Evolutionary conservation across 2,797 vertebrate species (phyloP).

Genomic region (Limnodromus scolopaceus): DNA sequence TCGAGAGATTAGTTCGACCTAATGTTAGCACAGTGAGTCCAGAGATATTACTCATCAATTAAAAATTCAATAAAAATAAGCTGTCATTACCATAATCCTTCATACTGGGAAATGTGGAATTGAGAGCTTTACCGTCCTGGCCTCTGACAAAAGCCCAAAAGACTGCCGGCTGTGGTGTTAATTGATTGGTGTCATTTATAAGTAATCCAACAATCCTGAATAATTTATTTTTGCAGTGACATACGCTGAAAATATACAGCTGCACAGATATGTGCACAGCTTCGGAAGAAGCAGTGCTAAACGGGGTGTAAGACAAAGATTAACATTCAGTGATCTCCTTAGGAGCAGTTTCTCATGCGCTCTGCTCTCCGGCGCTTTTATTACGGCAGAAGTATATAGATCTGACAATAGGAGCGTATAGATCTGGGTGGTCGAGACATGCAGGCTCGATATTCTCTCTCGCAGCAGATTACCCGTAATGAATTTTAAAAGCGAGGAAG

Average conservation of each 20-base stretch:
- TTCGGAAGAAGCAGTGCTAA: slow-evolving; percentile 4
- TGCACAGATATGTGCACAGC: neutral
- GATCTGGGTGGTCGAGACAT: neutral
- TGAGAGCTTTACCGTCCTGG: slow-evolving; percentile 24
- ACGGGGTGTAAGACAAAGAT: slow-evolving; percentile 5
- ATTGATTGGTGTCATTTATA: slow-evolving; percentile 75
- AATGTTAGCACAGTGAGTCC: neutral
- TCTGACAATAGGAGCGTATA: neutral
- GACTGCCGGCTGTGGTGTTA: slow-evolving; percentile 37
- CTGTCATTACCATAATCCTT: slow-evolving; percentile 48
- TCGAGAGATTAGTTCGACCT: slow-evolving; percentile 38
- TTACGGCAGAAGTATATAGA: neutral
- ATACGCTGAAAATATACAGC: slow-evolving; percentile 68
- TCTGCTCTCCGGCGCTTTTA: neutral
- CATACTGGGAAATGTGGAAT: slow-evolving; percentile 40
- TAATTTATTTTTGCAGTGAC: slow-evolving; percentile 76
- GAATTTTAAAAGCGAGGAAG: neutral
- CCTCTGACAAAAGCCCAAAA: slow-evolving; percentile 49
- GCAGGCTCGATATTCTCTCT: neutral
- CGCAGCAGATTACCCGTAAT: neutral
- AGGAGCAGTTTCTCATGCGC: neutral
- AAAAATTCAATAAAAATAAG: slow-evolving; percentile 49
- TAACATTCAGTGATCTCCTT: slow-evolving; percentile 43
- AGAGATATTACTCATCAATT: slow-evolving; percentile 42
- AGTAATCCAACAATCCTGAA: slow-evolving; percentile 74